Percentiles rank a stretch among this genome's conserved stretches.
Evolutionary conservation across 1,140 invertebrate species (phyloP).

Genomic region (Amyelois transitella): DNA sequence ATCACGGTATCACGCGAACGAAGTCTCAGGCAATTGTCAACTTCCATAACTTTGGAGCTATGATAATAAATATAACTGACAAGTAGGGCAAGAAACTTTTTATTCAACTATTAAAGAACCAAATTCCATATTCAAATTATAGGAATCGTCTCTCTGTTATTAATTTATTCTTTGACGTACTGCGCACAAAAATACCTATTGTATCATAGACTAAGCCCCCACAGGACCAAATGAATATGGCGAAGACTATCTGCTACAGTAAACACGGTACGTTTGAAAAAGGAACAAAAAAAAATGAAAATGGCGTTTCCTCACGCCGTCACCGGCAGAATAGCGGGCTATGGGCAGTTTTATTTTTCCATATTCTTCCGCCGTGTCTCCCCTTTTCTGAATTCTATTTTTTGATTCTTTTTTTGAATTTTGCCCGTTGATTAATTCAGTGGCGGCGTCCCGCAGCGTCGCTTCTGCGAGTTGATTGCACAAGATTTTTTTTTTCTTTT

Average conservation of each 20-base stretch:
- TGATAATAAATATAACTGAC: too few species aligned
- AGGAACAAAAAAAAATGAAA: constrained; percentile 56
- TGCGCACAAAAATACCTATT: neutral
- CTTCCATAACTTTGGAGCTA: too few species aligned
- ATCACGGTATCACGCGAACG: neutral
- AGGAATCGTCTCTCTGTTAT: neutral
- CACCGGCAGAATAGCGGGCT: constrained; percentile 57
- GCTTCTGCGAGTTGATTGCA: constrained; percentile 55
- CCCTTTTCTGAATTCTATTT: constrained; percentile 42
- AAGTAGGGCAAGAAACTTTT: too few species aligned
- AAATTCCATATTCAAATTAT: neutral
- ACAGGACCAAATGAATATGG: neutral
- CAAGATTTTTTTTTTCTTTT: constrained; percentile 32
- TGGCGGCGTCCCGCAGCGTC: constrained; percentile 49
- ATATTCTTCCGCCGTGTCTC: constrained; percentile 48
- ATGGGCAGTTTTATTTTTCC: constrained; percentile 49
- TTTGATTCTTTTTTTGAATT: constrained; percentile 56
- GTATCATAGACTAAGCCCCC: neutral
- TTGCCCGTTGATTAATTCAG: constrained; percentile 62
- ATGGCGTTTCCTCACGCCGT: constrained; percentile 53
- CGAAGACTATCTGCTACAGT: neutral
- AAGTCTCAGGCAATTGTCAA: neutral
- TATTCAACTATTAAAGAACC: neutral
- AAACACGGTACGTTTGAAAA: constrained; percentile 12
- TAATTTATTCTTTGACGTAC: neutral